These are phyloP conservation scores for Orbicella faveolata DNA, from an alignment of 64 coral and sea anemone genomes.

Conservation along the genomic window DNA sequence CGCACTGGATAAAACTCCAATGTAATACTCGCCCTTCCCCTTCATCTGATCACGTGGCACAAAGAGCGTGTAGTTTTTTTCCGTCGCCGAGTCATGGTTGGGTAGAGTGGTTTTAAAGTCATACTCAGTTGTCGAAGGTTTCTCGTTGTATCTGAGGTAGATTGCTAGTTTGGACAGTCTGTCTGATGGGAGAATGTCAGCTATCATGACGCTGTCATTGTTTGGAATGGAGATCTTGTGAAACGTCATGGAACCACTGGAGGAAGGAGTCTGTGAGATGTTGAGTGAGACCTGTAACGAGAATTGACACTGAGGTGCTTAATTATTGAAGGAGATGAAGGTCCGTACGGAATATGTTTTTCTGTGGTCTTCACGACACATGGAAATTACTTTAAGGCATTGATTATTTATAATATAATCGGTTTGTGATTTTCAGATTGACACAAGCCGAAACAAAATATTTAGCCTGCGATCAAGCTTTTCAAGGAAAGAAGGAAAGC, in stretches of 20 bases:
- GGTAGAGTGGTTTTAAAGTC: conserved; percentile 55
- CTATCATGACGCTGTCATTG: conserved; percentile 41
- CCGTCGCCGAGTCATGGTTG: background rate
- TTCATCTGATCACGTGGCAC: conserved; percentile 48
- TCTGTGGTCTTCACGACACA: too few species aligned
- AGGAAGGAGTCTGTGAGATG: conserved; percentile 34
- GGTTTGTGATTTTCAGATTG: too few species aligned
- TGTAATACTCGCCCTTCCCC: conserved; percentile 63
- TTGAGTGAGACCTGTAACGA: conserved; percentile 30
- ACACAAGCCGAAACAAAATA: too few species aligned
- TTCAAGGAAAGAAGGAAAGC: too few species aligned
- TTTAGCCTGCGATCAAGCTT: too few species aligned
- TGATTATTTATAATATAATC: too few species aligned
- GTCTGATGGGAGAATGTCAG: conserved; percentile 51
- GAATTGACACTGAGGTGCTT: too few species aligned
- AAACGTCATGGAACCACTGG: conserved; percentile 40
- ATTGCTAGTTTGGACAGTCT: conserved; percentile 9
- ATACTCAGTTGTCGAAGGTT: conserved; percentile 58
- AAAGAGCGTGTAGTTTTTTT: conserved; percentile 49
- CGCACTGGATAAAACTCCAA: conserved; percentile 57
- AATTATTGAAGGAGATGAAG: too few species aligned
- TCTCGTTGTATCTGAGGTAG: conserved; percentile 31
- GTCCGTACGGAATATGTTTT: too few species aligned
- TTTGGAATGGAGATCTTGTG: conserved; percentile 51
- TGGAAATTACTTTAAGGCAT: too few species aligned